phyloP scores from a whole-genome alignment of 2,888 invertebrate species.

The Cybosia mesomella region DNA sequence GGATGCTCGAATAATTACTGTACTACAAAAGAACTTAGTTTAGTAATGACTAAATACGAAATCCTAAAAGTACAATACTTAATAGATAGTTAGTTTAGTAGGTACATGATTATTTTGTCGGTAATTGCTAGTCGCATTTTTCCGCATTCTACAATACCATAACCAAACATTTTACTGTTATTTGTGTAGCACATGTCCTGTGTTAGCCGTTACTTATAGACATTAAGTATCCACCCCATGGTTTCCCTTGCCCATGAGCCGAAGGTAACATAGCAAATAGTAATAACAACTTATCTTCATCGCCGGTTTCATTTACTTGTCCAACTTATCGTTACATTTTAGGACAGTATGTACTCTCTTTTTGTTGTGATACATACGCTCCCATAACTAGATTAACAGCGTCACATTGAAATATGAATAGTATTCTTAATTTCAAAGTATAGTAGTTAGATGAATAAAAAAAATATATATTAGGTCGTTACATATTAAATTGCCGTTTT shows the following conservation, averaged over 20 bases:
- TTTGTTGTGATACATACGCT: conserved; percentile 31
- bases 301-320: conserved; percentile 71
- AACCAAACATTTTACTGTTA: conserved; percentile 36
- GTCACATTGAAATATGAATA: conserved; percentile 4
- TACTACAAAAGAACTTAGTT: too few relatives aligned
- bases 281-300: conserved; percentile 79
- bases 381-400: conserved; percentile 1
- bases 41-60: neutral
- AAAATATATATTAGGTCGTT: too few relatives aligned
- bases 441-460: neutral
- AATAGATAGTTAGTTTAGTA: too few relatives aligned
- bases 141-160: conserved; percentile 21
- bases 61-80: neutral
- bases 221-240: conserved; percentile 40
- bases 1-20: too few relatives aligned
- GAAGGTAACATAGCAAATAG: conserved; percentile 65
- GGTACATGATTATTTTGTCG: neutral
- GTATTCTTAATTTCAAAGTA: neutral
- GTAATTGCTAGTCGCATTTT: conserved; percentile 22
- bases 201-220: conserved; percentile 39
- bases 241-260: conserved; percentile 44
- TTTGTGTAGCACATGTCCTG: conserved; percentile 30
- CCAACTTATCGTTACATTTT: conserved; percentile 70
- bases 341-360: conserved; percentile 56
- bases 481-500: too few relatives aligned